Percentiles rank a stretch among this genome's conserved stretches.
Conservation (phyloP, 2,888 invertebrate genomes). For the Lycia hirtaria region DNA sequence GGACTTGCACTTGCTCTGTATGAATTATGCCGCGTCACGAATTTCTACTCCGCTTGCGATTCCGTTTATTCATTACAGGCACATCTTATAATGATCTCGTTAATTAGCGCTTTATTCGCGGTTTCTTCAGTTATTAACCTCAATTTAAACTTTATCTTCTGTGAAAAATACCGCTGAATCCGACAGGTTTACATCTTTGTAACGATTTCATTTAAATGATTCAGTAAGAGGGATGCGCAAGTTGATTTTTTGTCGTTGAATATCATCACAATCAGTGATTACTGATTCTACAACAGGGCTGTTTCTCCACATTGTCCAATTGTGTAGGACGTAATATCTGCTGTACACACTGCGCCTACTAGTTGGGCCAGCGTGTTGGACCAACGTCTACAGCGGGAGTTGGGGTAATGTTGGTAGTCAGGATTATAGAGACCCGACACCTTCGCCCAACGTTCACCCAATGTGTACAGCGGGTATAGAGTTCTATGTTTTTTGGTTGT, state of each 20-base stretch:
- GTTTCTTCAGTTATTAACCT: constrained; percentile 33
- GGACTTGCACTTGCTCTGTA: too few relatives aligned
- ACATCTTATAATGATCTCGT: constrained; percentile 19
- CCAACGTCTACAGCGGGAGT: too few relatives aligned
- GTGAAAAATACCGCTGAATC: constrained; percentile 19
- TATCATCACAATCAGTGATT: background rate
- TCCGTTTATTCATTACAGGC: constrained; percentile 3
- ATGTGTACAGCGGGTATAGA: too few relatives aligned
- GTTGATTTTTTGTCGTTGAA: constrained; percentile 10
- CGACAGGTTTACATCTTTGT: constrained; percentile 5
- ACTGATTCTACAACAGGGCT: constrained; percentile 5
- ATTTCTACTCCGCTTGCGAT: constrained; percentile 20
- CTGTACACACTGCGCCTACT: too few relatives aligned
- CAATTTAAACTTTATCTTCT: constrained; percentile 35
- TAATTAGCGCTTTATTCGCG: constrained; percentile 15
- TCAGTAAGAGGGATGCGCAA: constrained; percentile 20
- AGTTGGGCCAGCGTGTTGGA: too few relatives aligned
- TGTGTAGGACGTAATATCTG: too few relatives aligned
- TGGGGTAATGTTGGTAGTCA: too few relatives aligned
- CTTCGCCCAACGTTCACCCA: too few relatives aligned
- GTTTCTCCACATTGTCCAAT: background rate
- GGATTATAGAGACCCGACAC: too few relatives aligned
- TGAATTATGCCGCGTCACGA: constrained; percentile 3
- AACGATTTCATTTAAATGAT: constrained; percentile 6
- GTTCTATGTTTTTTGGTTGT: too few relatives aligned